Conservation (phyloP, 1,140 invertebrate species). For the Camponotus floridanus region DNA sequence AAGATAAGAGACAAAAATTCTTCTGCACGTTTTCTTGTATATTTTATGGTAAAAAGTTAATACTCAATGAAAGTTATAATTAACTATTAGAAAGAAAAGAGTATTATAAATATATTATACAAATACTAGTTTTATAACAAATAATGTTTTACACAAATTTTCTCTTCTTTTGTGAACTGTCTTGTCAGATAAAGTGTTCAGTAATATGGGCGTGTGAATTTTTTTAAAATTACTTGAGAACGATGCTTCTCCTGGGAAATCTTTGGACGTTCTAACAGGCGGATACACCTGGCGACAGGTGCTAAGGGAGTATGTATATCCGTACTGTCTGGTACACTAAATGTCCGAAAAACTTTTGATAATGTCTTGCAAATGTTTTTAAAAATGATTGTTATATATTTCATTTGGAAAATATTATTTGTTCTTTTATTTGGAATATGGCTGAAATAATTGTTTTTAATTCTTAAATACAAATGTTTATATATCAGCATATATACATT, state of each 20-base stretch:
- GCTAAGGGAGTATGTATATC: slow-evolving; percentile 53
- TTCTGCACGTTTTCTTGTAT: background rate
- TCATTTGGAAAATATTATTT: background rate
- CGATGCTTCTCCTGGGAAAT: slow-evolving; percentile 59
- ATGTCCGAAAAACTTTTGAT: background rate
- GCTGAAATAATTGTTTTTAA: background rate
- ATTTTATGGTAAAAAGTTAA: background rate
- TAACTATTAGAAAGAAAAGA: background rate
- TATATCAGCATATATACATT: too few species aligned
- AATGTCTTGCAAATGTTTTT: background rate
- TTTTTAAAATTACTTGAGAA: slow-evolving; percentile 28
- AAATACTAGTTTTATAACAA: background rate
- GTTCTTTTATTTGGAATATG: too few species aligned
- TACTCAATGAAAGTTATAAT: background rate
- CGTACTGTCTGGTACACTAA: slow-evolving; percentile 11
- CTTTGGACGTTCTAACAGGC: slow-evolving; percentile 65
- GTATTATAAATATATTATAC: background rate
- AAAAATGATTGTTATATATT: background rate
- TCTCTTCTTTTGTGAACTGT: background rate
- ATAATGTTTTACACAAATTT: background rate
- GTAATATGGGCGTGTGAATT: background rate
- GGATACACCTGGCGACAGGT: slow-evolving; percentile 80
- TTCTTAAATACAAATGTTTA: background rate
- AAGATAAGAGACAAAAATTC: background rate
- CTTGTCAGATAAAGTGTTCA: background rate